These are phyloP conservation scores for Cepaea nemoralis DNA, from an alignment of 1,140 invertebrate species.

Conservation along the genomic window DNA sequence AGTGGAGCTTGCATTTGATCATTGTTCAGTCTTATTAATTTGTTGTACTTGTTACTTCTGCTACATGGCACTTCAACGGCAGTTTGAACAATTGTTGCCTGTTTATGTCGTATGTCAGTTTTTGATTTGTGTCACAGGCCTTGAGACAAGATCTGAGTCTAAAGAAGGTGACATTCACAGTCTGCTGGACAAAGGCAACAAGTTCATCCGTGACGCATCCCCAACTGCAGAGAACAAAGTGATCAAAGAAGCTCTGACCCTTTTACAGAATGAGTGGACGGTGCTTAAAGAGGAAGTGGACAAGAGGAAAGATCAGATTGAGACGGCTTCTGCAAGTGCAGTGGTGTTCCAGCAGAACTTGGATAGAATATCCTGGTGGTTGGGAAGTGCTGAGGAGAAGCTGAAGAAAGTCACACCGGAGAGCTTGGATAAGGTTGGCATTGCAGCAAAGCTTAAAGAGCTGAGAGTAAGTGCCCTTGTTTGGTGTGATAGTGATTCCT, in stretches of 20 bases:
- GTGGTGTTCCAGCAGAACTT: conserved; percentile 88
- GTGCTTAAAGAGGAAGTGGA: conserved; percentile 53
- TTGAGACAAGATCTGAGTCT: conserved; percentile 60
- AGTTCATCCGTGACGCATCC: conserved; percentile 78
- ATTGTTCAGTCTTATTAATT: too few species aligned
- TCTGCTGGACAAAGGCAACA: conserved; percentile 89
- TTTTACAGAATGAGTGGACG: conserved; percentile 57
- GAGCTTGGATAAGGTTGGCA: conserved; percentile 85
- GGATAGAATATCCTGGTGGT: conserved; percentile 89
- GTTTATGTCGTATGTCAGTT: too few species aligned
- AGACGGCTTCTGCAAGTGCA: conserved; percentile 81
- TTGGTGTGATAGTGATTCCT: not conserved
- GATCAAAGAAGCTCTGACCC: conserved; percentile 54
- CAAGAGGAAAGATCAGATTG: conserved; percentile 56
- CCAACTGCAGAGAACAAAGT: conserved; percentile 51
- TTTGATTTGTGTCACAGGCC: conserved; percentile 48
- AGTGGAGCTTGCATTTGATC: too few species aligned
- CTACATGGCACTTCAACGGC: too few species aligned
- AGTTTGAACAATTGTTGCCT: too few species aligned
- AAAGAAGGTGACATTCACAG: conserved; percentile 56
- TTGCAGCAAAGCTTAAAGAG: conserved; percentile 91
- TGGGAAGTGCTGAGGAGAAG: conserved; percentile 88
- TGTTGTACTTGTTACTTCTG: too few species aligned
- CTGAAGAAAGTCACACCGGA: conserved; percentile 85
- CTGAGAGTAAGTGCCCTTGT: conserved; percentile 77